Conservation (phyloP, 2,888 invertebrate genomes). For the Drosophila emarginata region DNA sequence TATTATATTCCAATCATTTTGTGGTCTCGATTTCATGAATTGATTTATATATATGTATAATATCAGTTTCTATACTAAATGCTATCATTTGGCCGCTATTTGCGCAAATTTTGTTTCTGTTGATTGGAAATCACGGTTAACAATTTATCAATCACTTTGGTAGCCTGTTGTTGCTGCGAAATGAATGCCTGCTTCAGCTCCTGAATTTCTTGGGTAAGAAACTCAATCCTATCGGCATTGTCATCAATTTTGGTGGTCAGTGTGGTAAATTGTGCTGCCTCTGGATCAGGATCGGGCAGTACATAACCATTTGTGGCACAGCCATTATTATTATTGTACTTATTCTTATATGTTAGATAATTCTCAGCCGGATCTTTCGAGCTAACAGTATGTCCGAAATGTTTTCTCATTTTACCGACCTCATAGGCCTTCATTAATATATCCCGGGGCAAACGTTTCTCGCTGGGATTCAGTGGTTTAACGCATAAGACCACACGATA, state of each 20-base stretch:
- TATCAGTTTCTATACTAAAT: slow-evolving; percentile 46
- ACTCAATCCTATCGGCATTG: slow-evolving; percentile 87
- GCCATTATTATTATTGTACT: slow-evolving; percentile 86
- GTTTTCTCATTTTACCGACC: slow-evolving; percentile 89
- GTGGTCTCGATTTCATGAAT: no score
- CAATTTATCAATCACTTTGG: slow-evolving; percentile 82
- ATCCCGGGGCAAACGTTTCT: slow-evolving; percentile 90
- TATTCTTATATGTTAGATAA: slow-evolving; percentile 86
- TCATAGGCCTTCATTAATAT: slow-evolving; percentile 91
- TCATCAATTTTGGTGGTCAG: slow-evolving; percentile 87
- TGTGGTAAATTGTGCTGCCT: slow-evolving; percentile 84
- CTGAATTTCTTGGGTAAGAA: slow-evolving; percentile 87
- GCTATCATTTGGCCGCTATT: slow-evolving; percentile 61
- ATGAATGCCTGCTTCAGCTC: slow-evolving; percentile 85
- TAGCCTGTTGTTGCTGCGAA: slow-evolving; percentile 83
- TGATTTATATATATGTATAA: not conserved
- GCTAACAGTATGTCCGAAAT: slow-evolving; percentile 87
- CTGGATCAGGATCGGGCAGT: slow-evolving; percentile 83
- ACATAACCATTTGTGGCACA: slow-evolving; percentile 80
- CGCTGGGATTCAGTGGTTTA: slow-evolving; percentile 91
- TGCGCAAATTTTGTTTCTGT: slow-evolving; percentile 82
- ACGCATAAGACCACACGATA: slow-evolving; percentile 92
- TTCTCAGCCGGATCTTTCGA: slow-evolving; percentile 86
- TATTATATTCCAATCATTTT: not conserved
- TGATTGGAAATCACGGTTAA: slow-evolving; percentile 82